Percentiles rank a stretch among this genome's conserved stretches.
These are phyloP conservation scores for Aspidapion aeneum DNA, from an alignment of 2,888 invertebrate genomes.

Conservation along the genomic window DNA sequence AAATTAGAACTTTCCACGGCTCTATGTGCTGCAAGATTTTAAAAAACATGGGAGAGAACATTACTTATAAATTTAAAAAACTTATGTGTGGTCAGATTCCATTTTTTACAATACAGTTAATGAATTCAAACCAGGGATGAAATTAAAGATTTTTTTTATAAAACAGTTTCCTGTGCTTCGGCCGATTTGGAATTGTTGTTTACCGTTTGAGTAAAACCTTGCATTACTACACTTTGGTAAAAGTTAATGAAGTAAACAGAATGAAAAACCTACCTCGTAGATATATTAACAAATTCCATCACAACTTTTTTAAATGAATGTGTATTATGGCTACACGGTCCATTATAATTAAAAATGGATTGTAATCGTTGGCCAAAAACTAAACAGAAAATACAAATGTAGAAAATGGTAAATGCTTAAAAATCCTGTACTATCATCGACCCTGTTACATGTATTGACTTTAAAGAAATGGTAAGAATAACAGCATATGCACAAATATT, in stretches of 20 bases:
- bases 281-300: background rate
- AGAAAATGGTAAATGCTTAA: background rate
- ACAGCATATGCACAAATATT: no score
- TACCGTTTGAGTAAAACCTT: no score
- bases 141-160: background rate
- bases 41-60: background rate
- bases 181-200: no score
- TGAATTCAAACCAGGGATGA: background rate
- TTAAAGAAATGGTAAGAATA: no score
- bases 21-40: background rate
- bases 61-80: background rate
- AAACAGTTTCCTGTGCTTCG: no score
- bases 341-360: background rate
- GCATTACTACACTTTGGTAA: no score
- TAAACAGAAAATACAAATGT: background rate
- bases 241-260: no score
- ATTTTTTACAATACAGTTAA: constrained; percentile 1
- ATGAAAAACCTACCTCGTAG: background rate
- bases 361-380: background rate
- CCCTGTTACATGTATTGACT: no score
- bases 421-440: no score
- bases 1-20: constrained; percentile 1
- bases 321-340: background rate
- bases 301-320: background rate
- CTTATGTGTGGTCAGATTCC: constrained; percentile 5